A percentile compares a stretch with the other conserved stretches of the same genome.
Conservation (phyloP, 2,113 vertebrate genomes). For the Vombatus ursinus region DNA sequence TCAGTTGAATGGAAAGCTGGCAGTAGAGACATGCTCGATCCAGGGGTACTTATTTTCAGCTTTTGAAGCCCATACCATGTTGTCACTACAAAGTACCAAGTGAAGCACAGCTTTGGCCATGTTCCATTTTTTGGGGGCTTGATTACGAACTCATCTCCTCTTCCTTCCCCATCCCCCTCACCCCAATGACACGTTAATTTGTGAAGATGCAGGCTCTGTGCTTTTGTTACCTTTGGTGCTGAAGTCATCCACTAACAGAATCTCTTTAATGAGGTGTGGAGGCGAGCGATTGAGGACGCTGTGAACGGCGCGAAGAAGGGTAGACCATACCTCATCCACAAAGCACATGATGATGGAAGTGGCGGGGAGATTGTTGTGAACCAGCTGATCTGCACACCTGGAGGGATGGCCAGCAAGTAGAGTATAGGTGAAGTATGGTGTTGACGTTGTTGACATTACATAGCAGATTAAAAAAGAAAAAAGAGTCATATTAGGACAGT, state of each 20-base stretch:
- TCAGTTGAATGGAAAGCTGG: background rate
- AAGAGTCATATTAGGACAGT: background rate
- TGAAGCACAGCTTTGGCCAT: background rate
- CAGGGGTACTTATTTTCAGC: background rate
- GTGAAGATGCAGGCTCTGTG: background rate
- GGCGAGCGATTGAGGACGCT: slow-evolving; percentile 96
- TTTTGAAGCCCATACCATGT: background rate
- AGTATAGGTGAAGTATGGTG: background rate
- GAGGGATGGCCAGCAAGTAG: slow-evolving; percentile 10
- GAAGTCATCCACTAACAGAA: slow-evolving; percentile 96
- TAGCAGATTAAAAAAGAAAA: background rate
- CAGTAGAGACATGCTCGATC: background rate
- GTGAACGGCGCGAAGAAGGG: slow-evolving; percentile 95
- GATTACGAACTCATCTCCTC: background rate
- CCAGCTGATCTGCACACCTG: slow-evolving; percentile 89
- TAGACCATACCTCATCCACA: slow-evolving; percentile 98
- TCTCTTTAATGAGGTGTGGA: slow-evolving; percentile 88
- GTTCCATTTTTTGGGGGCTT: background rate
- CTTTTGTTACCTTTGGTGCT: slow-evolving; percentile 91
- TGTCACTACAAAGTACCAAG: background rate
- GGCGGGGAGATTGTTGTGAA: slow-evolving; percentile 91
- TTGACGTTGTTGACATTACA: background rate
- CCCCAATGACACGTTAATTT: background rate
- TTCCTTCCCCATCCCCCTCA: background rate
- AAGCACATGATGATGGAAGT: slow-evolving; percentile 98